These are phyloP conservation scores for Diabrotica virgifera DNA, from an alignment of 1,140 invertebrate species.

Conservation along the genomic window DNA sequence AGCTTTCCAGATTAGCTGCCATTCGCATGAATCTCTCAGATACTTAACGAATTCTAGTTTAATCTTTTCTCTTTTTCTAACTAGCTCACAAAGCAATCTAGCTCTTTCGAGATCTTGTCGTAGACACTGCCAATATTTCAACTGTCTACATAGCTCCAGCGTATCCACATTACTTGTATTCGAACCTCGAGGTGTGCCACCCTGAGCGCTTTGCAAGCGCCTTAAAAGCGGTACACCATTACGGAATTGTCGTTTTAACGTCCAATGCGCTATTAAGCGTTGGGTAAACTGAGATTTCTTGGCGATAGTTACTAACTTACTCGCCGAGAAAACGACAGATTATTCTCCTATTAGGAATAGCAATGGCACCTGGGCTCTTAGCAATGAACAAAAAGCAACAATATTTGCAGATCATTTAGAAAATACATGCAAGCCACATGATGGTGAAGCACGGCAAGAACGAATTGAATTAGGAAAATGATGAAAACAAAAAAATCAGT, in stretches of 20 bases:
- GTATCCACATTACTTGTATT: constrained; percentile 55
- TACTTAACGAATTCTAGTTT: constrained; percentile 83
- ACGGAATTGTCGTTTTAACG: constrained; percentile 88
- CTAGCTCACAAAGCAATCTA: constrained; percentile 87
- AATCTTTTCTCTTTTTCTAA: constrained; percentile 91
- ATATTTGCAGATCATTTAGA: no score
- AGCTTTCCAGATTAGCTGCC: no score
- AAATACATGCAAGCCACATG: no score
- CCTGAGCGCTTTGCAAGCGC: constrained; percentile 70
- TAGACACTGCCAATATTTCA: constrained; percentile 93
- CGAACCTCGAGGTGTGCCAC: constrained; percentile 37
- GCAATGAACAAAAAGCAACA: no score
- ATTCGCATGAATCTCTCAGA: constrained; percentile 78
- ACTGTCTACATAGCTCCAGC: constrained; percentile 75
- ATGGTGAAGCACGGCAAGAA: no score
- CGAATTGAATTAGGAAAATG: no score
- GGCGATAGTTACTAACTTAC: constrained; percentile 62
- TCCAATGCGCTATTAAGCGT: constrained; percentile 89
- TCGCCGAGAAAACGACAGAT: no score
- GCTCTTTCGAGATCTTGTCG: constrained; percentile 93
- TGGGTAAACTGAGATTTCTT: constrained; percentile 87
- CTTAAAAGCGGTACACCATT: constrained; percentile 94
- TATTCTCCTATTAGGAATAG: no score
- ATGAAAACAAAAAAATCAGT: no score
- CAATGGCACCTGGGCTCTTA: no score